A percentile compares a stretch with the other conserved stretches of the same genome.
Evolutionary conservation across 2,113 vertebrate genomes (phyloP).

Genomic region (Nesospiza acunhae): DNA sequence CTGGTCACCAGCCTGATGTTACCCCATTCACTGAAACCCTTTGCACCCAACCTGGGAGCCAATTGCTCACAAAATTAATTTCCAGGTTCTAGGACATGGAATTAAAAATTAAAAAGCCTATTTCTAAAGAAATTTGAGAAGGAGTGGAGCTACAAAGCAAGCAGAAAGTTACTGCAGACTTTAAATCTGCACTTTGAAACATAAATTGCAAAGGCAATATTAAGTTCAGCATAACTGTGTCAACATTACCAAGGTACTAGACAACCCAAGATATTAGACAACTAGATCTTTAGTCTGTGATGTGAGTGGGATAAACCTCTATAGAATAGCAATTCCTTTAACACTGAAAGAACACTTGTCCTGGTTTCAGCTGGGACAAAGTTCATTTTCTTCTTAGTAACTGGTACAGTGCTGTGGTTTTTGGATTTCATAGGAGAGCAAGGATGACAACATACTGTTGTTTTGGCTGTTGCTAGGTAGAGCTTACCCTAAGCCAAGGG

Average conservation of each 20-base stretch:
- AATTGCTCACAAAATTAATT: background rate
- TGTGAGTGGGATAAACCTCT: background rate
- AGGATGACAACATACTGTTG: background rate
- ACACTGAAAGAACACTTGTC: background rate
- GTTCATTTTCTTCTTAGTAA: background rate
- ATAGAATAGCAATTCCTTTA: background rate
- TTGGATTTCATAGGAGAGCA: background rate
- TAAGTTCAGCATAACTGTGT: background rate
- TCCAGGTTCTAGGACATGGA: background rate
- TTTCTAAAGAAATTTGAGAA: background rate
- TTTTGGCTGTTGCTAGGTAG: background rate
- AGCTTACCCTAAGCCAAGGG: background rate
- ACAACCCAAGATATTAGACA: background rate
- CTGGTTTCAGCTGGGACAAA: background rate
- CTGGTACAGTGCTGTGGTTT: background rate
- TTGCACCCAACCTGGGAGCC: fast-evolving
- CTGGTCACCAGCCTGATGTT: background rate
- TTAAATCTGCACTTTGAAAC: background rate
- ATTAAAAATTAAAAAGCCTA: background rate
- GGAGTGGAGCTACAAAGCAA: background rate
- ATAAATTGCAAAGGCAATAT: background rate
- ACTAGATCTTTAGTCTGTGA: background rate
- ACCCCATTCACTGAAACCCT: background rate
- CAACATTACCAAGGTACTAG: background rate
- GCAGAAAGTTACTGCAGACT: background rate